Percentiles rank a stretch among this genome's conserved stretches.
Conservation (phyloP, 1,140 invertebrate genomes). For the Luehdorfia chinensis region DNA sequence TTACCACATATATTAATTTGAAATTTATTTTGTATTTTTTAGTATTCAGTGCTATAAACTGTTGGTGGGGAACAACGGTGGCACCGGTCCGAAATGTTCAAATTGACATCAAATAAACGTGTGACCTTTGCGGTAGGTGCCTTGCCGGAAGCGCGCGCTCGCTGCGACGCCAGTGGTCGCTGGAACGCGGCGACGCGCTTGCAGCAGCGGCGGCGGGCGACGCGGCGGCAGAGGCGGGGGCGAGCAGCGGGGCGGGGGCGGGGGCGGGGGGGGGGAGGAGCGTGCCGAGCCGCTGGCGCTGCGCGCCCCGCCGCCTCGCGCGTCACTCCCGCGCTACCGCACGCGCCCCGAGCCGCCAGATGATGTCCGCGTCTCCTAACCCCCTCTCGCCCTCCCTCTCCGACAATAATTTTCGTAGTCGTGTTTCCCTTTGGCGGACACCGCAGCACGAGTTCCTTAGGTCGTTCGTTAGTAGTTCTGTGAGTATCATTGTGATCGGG, state of each 20-base stretch:
- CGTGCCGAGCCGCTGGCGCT: conserved; percentile 22
- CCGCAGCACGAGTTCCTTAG: conserved; percentile 18
- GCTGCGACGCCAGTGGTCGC: conserved; percentile 57
- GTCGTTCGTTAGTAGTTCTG: conserved; percentile 27
- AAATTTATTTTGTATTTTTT: no score
- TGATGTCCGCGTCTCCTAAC: conserved; percentile 13
- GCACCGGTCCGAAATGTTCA: no score
- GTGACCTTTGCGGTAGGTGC: conserved; percentile 24
- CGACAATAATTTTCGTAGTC: conserved; percentile 49
- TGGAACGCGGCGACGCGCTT: conserved; percentile 31
- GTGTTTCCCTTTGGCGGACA: not conserved
- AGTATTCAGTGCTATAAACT: no score
- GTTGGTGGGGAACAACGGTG: no score
- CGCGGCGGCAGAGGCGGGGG: conserved; percentile 37
- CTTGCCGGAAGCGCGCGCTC: conserved; percentile 27
- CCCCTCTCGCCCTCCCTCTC: conserved; percentile 19
- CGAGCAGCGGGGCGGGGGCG: conserved; percentile 15
- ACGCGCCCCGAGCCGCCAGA: conserved; percentile 23
- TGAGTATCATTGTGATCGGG: conserved; percentile 31
- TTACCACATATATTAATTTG: no score
- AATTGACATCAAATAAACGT: no score
- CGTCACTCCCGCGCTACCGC: conserved; percentile 33
- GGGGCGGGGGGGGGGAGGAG: conserved; percentile 17
- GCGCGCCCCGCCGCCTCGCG: conserved; percentile 25
- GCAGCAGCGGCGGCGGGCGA: conserved; percentile 55